A percentile compares a stretch with the other conserved stretches of the same genome.
These are phyloP conservation scores for Planococcus citri DNA, from an alignment of 1,140 invertebrate species.

Conservation along the genomic window DNA sequence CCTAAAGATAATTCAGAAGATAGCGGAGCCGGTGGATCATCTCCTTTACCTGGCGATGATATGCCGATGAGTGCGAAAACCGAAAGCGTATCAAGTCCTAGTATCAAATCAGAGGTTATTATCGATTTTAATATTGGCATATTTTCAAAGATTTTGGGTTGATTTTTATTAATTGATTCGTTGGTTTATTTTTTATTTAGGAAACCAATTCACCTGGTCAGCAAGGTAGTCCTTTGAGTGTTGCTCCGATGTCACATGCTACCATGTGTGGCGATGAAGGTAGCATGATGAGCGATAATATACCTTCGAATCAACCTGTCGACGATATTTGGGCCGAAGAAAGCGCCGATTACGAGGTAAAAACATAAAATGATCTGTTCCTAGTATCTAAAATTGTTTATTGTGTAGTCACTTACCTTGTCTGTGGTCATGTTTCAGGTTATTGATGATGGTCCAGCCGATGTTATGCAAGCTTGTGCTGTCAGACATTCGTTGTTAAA, in stretches of 20 bases:
- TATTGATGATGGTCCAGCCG: background rate
- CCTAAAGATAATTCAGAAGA: conserved; percentile 29
- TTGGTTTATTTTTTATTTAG: conserved; percentile 26
- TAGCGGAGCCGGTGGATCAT: conserved; percentile 47
- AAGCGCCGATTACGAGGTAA: conserved; percentile 49
- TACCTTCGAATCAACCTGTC: conserved; percentile 20
- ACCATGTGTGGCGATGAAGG: conserved; percentile 1
- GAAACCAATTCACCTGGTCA: conserved; percentile 50
- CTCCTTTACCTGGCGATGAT: conserved; percentile 72
- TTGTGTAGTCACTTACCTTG: background rate
- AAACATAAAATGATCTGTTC: conserved; percentile 18
- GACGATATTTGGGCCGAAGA: conserved; percentile 50
- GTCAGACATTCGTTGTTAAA: background rate
- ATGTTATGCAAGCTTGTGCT: conserved; percentile 4
- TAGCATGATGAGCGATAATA: background rate
- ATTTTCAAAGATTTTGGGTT: background rate
- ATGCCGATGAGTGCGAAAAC: conserved; percentile 58
- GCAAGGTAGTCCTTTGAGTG: conserved; percentile 47
- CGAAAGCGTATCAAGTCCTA: conserved; percentile 66
- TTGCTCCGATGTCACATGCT: conserved; percentile 29
- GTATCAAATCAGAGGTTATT: conserved; percentile 65
- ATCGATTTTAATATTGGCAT: background rate
- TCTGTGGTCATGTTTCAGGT: background rate
- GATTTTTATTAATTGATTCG: background rate
- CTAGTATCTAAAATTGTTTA: background rate